Evolutionary conservation across 2,888 invertebrate genomes (phyloP), one percentile per base, ranked within the genome.

Genomic region (Noctua janthina): DNA sequence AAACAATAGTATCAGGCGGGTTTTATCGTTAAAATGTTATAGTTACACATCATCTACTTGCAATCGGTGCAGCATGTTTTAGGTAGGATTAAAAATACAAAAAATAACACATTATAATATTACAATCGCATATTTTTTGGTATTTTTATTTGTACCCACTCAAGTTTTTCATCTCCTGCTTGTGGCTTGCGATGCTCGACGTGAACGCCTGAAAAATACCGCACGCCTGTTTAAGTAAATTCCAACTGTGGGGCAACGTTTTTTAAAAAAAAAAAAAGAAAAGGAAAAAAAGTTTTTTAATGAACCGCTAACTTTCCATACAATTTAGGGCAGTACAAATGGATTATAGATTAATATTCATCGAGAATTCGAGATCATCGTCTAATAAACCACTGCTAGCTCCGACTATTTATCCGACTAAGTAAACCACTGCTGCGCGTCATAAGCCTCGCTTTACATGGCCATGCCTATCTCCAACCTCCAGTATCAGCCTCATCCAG

Each of bases 121-220:
- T 71, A 83, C 2, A n/a, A 15, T 43, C n/a, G 20, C 10, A 67
- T 2, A 74, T 13, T 75, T 79, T 89, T 92, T 0, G 96, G 95
- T 83, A 96, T 90, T 89, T 94, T 95, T 68, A 96, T 89, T 92
- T 94, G 93, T 59, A 95, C 78, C 96, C 96, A 96, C 35, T 94
- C 93, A 66, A 96, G 83, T 79, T 93, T 91, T 15, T 91, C 88
- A 29, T 93, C 91, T 1, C 77, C 83, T 11, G 92, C 92, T 68
- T 87, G 87, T 1, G 90, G 88, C 4, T 89, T 78, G 54, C 91
- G 88, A 20, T 81, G 90, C 68, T 93, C 87, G 8, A 95, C 81
- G 43, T 91, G 87, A 2, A 92, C 83, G 11, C 92, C 96, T 96
- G 91, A 84, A 94, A 94, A 67, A 73, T 39, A 4, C 4, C 4